These are phyloP conservation scores for Microtus richardsoni DNA, from an alignment of 2,113 vertebrate genomes.

Conservation along the genomic window DNA sequence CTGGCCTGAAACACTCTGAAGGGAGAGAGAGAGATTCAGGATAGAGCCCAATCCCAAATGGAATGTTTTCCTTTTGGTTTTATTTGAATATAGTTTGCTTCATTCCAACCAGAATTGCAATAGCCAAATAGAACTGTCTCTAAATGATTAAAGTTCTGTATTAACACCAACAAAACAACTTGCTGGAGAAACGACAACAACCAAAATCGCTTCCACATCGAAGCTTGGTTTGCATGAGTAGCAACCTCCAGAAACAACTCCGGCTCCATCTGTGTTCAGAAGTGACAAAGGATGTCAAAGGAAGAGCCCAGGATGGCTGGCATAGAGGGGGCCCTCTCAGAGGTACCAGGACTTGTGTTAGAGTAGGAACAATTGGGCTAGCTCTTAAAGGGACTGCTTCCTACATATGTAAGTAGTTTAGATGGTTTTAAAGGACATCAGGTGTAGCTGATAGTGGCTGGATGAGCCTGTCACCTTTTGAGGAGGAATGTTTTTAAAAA, in stretches of 20 bases:
- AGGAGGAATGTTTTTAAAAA: not conserved
- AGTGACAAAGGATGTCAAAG: not conserved
- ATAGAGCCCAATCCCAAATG: not conserved
- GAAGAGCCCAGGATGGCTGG: not conserved
- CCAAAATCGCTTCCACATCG: not conserved
- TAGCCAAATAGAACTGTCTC: not conserved
- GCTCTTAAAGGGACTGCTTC: not conserved
- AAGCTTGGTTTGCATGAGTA: not conserved
- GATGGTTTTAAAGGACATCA: slow-evolving; percentile 4
- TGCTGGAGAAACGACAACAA: not conserved
- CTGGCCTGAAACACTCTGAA: not conserved
- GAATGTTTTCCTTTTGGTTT: not conserved
- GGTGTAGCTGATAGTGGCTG: not conserved
- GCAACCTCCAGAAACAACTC: not conserved
- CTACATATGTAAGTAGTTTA: not conserved
- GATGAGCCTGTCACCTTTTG: not conserved
- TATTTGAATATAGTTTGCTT: slow-evolving; percentile 26
- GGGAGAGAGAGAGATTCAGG: not conserved
- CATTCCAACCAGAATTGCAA: not conserved
- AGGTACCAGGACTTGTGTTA: not conserved
- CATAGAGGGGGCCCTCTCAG: not conserved
- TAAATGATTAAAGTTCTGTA: not conserved
- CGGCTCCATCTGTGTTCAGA: not conserved
- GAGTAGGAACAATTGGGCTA: not conserved
- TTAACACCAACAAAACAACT: slow-evolving; percentile 13